Percentiles rank a stretch among this genome's conserved stretches.
These are phyloP conservation scores for Agriopis leucophaearia DNA, from an alignment of 2,888 invertebrate species.

Conservation along the genomic window DNA sequence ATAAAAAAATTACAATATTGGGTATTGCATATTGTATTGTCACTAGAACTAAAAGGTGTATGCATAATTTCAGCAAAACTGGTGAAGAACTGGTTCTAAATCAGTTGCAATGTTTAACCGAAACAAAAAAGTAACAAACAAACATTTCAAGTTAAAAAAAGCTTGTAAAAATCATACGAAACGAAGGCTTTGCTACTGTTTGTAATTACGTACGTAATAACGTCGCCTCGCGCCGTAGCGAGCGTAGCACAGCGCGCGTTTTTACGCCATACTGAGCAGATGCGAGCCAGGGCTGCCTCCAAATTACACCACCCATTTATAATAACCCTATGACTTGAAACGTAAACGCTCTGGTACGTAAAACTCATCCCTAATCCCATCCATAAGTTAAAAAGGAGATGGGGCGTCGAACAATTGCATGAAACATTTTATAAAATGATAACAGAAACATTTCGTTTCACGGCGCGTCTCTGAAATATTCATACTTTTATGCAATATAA, in stretches of 20 bases:
- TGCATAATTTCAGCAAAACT: too few relatives aligned
- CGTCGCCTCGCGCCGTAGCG: constrained; percentile 27
- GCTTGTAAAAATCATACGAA: not conserved
- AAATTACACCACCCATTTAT: constrained; percentile 47
- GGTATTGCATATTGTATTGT: too few relatives aligned
- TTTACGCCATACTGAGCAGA: constrained; percentile 67
- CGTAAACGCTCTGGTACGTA: not conserved
- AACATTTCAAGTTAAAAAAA: too few relatives aligned
- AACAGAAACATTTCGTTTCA: constrained; percentile 38
- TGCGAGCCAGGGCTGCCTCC: constrained; percentile 56
- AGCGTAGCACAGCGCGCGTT: constrained; percentile 54
- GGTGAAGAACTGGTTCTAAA: too few relatives aligned
- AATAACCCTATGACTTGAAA: constrained; percentile 29
- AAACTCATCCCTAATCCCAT: constrained; percentile 17
- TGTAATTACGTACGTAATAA: constrained; percentile 28
- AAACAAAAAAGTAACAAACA: too few relatives aligned
- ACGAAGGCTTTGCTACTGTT: constrained; percentile 16
- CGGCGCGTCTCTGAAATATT: constrained; percentile 40
- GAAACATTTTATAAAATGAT: constrained; percentile 39
- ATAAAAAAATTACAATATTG: too few relatives aligned
- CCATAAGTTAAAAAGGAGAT: constrained; percentile 34
- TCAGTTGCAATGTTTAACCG: too few relatives aligned
- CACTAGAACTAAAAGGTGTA: too few relatives aligned
- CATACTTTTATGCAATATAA: constrained; percentile 43
- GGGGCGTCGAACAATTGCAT: constrained; percentile 35